A percentile compares a stretch with the other conserved stretches of the same genome.
These are phyloP conservation scores for Gallirallus australis DNA, from an alignment of 2,797 vertebrate genomes.

Conservation along the genomic window DNA sequence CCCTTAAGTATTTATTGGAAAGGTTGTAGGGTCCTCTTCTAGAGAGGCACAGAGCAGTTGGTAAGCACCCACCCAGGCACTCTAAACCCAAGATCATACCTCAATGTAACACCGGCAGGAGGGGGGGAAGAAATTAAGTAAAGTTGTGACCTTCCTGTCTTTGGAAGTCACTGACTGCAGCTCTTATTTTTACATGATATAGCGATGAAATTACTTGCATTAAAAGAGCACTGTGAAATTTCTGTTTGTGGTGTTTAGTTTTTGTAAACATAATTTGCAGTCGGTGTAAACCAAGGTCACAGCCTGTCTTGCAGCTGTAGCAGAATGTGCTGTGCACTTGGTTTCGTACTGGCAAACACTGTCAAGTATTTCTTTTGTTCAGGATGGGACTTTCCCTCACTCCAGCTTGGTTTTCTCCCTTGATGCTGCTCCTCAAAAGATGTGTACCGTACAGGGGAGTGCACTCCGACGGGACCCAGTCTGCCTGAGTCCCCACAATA, in stretches of 20 bases:
- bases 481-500: fast-evolving
- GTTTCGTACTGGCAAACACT: background rate
- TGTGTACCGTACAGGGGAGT: background rate
- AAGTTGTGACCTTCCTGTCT: background rate
- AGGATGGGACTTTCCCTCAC: background rate
- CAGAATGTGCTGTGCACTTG: background rate
- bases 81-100: background rate
- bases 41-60: background rate
- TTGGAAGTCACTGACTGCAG: background rate
- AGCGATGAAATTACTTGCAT: background rate
- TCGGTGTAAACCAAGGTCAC: background rate
- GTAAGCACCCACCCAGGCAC: background rate
- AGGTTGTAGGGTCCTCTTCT: background rate
- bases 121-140: background rate
- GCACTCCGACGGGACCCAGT: fast-evolving
- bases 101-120: fast-evolving
- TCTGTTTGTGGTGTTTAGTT: background rate
- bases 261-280: background rate
- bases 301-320: background rate
- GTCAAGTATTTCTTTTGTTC: background rate
- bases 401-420: background rate
- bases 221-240: background rate
- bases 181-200: background rate
- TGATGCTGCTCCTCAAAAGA: background rate
- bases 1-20: background rate